Percentiles rank a stretch among this genome's conserved stretches.
Conservation (phyloP, 37 sponge, comb jelly and placozoan species). For the Oscarella lobularis region DNA sequence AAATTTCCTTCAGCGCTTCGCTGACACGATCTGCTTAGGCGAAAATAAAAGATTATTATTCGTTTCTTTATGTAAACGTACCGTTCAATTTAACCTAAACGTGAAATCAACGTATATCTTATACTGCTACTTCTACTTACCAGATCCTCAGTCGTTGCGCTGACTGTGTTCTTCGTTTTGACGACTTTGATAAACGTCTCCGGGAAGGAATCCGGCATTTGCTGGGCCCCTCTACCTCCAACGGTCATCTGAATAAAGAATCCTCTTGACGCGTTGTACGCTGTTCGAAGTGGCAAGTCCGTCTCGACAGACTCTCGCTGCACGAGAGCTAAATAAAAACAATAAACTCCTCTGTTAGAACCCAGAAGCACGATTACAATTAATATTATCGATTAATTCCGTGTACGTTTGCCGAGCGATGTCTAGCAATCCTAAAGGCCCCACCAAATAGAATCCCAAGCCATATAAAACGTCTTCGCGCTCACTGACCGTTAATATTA, state of each 20-base stretch:
- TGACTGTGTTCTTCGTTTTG: slow-evolving; percentile 52
- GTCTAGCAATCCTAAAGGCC: slow-evolving; percentile 59
- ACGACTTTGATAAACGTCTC: slow-evolving; percentile 60
- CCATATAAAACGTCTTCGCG: neutral
- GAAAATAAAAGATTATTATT: neutral
- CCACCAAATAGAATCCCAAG: neutral
- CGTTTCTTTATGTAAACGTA: neutral
- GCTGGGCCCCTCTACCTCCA: neutral
- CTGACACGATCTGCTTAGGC: slow-evolving; percentile 48
- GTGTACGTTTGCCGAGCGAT: slow-evolving; percentile 87
- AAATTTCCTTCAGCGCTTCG: slow-evolving; percentile 85
- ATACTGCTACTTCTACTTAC: slow-evolving; percentile 12
- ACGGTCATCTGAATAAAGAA: slow-evolving; percentile 79
- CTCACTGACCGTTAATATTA: too few relatives aligned
- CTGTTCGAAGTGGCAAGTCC: slow-evolving; percentile 60
- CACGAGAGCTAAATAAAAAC: slow-evolving; percentile 29
- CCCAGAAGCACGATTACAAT: too few relatives aligned
- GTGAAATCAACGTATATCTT: neutral
- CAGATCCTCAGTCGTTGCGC: slow-evolving; percentile 79
- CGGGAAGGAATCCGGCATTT: slow-evolving; percentile 45
- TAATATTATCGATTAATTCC: slow-evolving; percentile 89
- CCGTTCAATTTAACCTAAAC: slow-evolving; percentile 24
- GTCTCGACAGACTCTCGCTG: slow-evolving; percentile 42
- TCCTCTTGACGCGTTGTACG: slow-evolving; percentile 66
- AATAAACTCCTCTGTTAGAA: too few relatives aligned